A percentile compares a stretch with the other conserved stretches of the same genome.
phyloP scores from a whole-genome alignment of 2,797 vertebrate species.

The Silurus lanzhouensis region DNA sequence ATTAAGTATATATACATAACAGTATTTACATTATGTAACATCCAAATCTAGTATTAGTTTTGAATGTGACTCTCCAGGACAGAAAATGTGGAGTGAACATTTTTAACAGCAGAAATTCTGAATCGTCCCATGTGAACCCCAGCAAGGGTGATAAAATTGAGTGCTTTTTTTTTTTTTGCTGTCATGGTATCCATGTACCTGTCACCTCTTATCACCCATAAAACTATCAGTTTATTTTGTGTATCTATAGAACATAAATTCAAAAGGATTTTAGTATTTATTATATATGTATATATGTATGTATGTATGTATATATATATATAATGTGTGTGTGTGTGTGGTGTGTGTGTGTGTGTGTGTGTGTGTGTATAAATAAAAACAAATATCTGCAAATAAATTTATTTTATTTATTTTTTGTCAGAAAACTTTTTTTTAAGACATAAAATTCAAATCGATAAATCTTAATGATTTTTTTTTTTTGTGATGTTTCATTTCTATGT shows the following conservation, averaged over 20 bases:
- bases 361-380: too few relatives aligned
- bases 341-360: too few relatives aligned
- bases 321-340: too few relatives aligned
- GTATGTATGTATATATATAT: too few relatives aligned
- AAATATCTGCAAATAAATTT: background rate
- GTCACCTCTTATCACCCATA: background rate
- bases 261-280: background rate
- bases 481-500: conserved; percentile 51
- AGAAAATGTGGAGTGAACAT: background rate
- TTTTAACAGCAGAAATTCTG: background rate
- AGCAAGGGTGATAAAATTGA: background rate
- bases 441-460: background rate
- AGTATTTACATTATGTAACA: too few relatives aligned
- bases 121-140: background rate
- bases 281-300: too few relatives aligned
- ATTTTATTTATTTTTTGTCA: background rate
- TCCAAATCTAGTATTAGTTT: background rate
- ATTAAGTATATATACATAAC: background rate
- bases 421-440: background rate
- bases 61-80: background rate
- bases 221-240: background rate
- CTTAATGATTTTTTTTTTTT: conserved; percentile 51
- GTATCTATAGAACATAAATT: background rate
- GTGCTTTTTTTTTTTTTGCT: background rate
- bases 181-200: background rate